Base-by-base conservation (phyloP, 2,113 vertebrate species). In the Poecile atricapillus region DNA sequence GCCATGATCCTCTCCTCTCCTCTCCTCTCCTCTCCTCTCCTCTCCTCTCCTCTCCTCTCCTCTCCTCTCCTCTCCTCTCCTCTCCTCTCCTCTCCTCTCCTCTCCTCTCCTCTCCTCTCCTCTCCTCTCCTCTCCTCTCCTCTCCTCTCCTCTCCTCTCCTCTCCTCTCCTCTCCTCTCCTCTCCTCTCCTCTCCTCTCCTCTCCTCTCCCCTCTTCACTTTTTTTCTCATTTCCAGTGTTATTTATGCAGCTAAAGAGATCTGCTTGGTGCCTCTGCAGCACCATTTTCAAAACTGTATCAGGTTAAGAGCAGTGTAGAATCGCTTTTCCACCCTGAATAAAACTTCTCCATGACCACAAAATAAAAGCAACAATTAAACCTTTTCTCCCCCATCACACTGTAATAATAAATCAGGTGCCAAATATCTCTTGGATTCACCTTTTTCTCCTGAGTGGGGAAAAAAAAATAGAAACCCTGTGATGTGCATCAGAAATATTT, bases 341-440 rank as follows among this genome's bases (percentile, higher is more conserved):
- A 13, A 78, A 25, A 53, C 15, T 31, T 67, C 25, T 73, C 24
- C 35, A 37, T 15, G 18, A 35, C 46, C 23, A 60, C 50, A 55
- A 75, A 46, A 76, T 30, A 63, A 83, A 82, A 21, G 14, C 17
- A 56, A 22, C 18, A 68, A 41, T 53, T 44, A 88, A 73, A 4
- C 3, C 2, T 12, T 12, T 14, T 62, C 71, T n/a, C 7, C 8
- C 7, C 5, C 7, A 2, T 44, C 44, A 75, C 9, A 11, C 7
- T 49, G 8, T 24, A 31, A 46, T 14, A 15, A 55, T 84, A 93
- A 78, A 58, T 41, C 7, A 11, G 1, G 2, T n/a, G 24, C 22
- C 18, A 28, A 82, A 83, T 73, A 20, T 30, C 8, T 64, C 49
- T 63, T 43, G 20, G 18, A 23, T 37, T 69, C 43, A 65, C 16